A percentile compares a stretch with the other conserved stretches of the same genome.
These are phyloP conservation scores for Cercocebus atys DNA, from an alignment of 2,113 vertebrate genomes.

Conservation along the genomic window DNA sequence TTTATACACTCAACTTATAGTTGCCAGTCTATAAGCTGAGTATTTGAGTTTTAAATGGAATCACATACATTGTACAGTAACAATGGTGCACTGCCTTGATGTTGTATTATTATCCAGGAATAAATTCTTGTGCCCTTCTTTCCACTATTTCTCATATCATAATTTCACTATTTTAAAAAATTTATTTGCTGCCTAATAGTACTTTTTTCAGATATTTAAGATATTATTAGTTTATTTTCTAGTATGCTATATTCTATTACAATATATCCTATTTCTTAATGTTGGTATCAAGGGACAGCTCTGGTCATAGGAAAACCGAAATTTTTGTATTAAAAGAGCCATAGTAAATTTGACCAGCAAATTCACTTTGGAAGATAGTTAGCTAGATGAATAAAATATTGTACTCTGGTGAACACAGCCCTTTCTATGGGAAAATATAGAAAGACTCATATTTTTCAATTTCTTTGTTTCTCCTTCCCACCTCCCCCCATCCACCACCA, in stretches of 20 bases:
- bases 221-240: background rate
- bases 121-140: background rate
- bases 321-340: background rate
- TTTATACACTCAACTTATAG: background rate
- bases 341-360: background rate
- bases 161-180: background rate
- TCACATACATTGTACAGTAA: background rate
- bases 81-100: background rate
- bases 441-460: background rate
- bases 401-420: background rate
- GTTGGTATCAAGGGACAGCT: background rate
- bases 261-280: background rate
- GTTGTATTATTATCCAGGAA: background rate
- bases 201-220: background rate
- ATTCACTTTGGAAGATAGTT: background rate
- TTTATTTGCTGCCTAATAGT: background rate
- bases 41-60: background rate
- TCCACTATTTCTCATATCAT: background rate
- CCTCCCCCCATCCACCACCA: rapidly evolving
- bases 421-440: background rate
- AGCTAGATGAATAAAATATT: background rate
- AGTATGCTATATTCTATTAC: background rate
- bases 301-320: background rate
- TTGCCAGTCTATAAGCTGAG: background rate
- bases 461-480: background rate